Base-by-base conservation (phyloP, 2,888 invertebrate species). In the Philhelius pedissequus region DNA sequence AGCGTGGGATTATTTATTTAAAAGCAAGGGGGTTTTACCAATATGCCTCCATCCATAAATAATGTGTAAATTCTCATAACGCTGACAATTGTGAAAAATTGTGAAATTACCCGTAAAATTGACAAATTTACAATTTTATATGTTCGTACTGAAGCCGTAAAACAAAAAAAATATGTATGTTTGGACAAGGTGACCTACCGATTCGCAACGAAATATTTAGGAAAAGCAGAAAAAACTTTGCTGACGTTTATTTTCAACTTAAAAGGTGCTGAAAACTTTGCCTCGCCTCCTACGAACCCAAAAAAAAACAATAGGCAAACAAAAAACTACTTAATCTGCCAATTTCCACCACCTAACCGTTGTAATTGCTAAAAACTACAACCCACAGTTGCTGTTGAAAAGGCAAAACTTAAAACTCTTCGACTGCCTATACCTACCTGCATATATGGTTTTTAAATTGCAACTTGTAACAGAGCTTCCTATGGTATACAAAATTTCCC, bases 281-380 rank as follows among this genome's bases (percentile, higher is more conserved):
- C 20, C 40, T 70, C 32, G 1, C n/a, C n/a, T 15, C 5, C 15
- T 30, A 30, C 52, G 27, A 30, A 52, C 27, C 52, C 15, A 52
- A 52, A 27, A 52, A n/a, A n/a, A 52, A 50, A 27, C 7, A 2
- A 8, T n/a, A 25, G 5, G 9, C 15, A 15, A 30, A 32, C 1
- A 32, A 13, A 50, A 8, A 64, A 25, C 48, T 7, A 64, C 25
- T 66, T 50, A 56, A 35, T 56, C 30, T 20, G 35, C 32, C 20
- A 56, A 56, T 56, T 56, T 56, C 35, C 20, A 56, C 20, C 56
- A 56, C 56, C 20, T 20, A 48, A 69, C 56, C 38, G 15, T 40
- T 48, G 78, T 73, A 73, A 73, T 73, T 78, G 78, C 64, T 66
- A 66, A 58, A 78, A 64, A 58, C 66, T 74, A 73, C 74, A 58